Percentiles rank a stretch among this genome's conserved stretches.
These are phyloP conservation scores for Cacatua alba DNA, from an alignment of 2,113 vertebrate genomes.

Conservation along the genomic window DNA sequence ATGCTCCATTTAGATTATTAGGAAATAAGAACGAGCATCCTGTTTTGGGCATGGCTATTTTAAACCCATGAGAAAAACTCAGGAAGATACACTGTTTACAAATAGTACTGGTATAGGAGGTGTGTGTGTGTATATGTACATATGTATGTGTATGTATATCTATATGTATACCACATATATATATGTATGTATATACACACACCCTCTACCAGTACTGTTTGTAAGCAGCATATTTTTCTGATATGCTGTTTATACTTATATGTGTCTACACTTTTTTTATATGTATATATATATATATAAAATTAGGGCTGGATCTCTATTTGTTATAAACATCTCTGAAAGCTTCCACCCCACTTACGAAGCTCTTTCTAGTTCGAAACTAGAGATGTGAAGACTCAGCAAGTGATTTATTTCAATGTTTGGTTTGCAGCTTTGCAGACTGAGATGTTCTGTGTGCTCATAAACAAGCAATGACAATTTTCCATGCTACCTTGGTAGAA, in stretches of 20 bases:
- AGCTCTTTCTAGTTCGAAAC: background rate
- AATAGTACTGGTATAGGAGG: background rate
- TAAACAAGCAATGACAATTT: background rate
- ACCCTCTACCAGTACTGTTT: no score
- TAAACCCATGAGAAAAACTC: background rate
- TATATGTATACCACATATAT: no score
- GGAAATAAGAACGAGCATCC: background rate
- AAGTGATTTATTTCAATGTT: background rate
- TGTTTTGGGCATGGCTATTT: background rate
- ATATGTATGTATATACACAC: no score
- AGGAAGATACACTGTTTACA: background rate
- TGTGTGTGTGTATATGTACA: no score
- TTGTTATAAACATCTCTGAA: background rate
- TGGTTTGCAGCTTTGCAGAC: background rate
- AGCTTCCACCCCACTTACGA: background rate
- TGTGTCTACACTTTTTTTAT: no score
- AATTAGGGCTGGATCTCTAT: background rate
- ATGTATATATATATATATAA: no score
- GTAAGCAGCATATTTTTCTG: no score
- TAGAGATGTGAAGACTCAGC: background rate
- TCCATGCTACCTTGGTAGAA: background rate
- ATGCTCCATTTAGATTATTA: background rate
- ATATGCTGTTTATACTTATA: background rate
- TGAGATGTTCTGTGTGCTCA: background rate
- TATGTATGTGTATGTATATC: no score